phyloP scores from a whole-genome alignment of 2,113 vertebrate species.

The Onychorhynchus coronatus region DNA sequence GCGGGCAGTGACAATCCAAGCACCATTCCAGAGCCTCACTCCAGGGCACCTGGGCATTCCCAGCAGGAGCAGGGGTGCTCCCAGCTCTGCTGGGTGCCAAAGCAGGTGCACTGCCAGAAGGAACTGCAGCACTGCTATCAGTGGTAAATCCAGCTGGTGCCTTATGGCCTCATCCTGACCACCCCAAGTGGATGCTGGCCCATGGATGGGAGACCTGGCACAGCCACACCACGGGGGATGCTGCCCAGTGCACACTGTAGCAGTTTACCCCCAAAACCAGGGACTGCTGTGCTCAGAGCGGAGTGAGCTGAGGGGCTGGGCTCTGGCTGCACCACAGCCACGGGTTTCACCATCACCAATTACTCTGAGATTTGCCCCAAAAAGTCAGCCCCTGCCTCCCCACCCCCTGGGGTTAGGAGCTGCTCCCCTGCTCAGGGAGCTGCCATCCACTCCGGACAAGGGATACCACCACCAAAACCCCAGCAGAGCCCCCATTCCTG shows the following conservation, averaged over 20 bases:
- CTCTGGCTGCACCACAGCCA: neutral
- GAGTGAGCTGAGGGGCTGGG: neutral
- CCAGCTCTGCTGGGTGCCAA: accelerated
- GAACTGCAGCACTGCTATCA: neutral
- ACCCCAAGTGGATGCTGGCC: no score
- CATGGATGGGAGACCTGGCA: neutral
- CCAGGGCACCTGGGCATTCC: neutral
- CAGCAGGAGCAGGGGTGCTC: neutral
- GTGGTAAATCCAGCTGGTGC: accelerated
- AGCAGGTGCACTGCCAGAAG: neutral
- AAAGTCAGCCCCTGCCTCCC: neutral
- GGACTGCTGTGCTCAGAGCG: accelerated
- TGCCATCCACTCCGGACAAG: neutral
- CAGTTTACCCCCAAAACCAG: neutral
- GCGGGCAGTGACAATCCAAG: neutral
- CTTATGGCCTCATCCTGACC: neutral
- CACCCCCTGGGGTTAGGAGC: neutral
- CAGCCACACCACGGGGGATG: neutral
- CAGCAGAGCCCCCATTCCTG: neutral
- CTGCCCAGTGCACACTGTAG: neutral
- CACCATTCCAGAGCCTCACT: neutral
- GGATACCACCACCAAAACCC: neutral
- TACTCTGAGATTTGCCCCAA: neutral
- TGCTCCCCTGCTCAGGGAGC: neutral
- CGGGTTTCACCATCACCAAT: accelerated